Evolutionary conservation across 2,113 vertebrate species (phyloP).

Genomic region (Phyllostomus discolor): DNA sequence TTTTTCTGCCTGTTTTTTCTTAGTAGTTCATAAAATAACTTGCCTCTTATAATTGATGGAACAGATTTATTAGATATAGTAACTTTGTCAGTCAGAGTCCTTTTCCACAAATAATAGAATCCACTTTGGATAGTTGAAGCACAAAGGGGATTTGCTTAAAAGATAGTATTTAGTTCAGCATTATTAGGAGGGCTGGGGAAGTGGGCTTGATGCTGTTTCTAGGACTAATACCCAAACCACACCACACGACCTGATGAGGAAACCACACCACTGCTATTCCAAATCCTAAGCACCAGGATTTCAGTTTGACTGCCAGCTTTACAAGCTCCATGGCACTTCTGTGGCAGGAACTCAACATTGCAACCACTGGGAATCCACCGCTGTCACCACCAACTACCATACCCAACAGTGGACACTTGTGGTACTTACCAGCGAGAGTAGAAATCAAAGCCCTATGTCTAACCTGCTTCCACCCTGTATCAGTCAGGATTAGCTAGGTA

Average conservation of each 20-base stretch:
- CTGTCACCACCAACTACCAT: not conserved
- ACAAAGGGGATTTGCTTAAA: conserved; percentile 43
- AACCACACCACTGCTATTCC: not conserved
- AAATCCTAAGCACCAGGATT: not conserved
- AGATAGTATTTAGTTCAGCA: conserved; percentile 25
- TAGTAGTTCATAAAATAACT: conserved; percentile 46
- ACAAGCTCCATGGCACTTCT: not conserved
- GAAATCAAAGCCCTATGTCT: conserved; percentile 11
- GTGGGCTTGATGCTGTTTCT: conserved; percentile 13
- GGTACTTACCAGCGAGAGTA: not conserved
- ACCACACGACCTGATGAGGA: conserved; percentile 19
- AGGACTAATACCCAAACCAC: conserved; percentile 34
- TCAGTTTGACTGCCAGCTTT: not conserved
- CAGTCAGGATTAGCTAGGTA: not conserved
- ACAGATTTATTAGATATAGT: conserved; percentile 51
- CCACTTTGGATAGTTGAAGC: not conserved
- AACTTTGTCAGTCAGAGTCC: conserved; percentile 58
- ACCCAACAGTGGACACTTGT: not conserved
- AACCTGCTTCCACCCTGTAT: not conserved
- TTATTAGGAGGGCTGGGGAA: not conserved
- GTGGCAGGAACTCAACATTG: conserved; percentile 22
- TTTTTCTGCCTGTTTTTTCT: conserved; percentile 34
- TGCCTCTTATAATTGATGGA: conserved; percentile 21
- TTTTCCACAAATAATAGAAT: conserved; percentile 58
- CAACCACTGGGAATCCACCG: not conserved